A percentile compares a stretch with the other conserved stretches of the same genome.
Evolutionary conservation across 1,140 invertebrate species (phyloP).

Genomic region (Eupristina koningsbergeri): DNA sequence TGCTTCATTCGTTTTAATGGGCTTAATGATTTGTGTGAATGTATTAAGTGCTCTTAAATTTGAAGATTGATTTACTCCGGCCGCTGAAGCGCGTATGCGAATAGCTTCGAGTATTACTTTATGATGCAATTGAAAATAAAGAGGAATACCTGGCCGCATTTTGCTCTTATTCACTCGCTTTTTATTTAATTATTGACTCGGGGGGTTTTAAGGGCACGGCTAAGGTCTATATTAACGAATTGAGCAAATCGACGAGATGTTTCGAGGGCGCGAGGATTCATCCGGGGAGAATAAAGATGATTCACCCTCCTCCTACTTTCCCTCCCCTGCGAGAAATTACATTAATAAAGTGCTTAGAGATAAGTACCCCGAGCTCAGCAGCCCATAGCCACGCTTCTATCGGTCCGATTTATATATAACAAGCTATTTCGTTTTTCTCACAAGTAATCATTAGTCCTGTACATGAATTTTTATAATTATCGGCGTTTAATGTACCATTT

Average conservation of each 20-base stretch:
- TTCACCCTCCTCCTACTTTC: no score
- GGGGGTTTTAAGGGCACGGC: neutral
- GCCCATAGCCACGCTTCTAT: no score
- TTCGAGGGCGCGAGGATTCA: no score
- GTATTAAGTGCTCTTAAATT: conserved; percentile 22
- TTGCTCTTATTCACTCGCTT: neutral
- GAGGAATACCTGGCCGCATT: neutral
- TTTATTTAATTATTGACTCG: neutral
- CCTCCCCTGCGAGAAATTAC: no score
- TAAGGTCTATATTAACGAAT: neutral
- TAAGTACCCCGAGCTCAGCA: no score
- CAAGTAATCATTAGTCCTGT: no score
- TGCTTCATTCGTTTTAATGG: neutral
- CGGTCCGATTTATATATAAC: no score
- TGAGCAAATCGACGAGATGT: neutral
- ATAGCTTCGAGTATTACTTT: neutral
- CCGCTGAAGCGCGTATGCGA: neutral
- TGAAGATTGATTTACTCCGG: conserved; percentile 17
- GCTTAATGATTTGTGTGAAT: conserved; percentile 9
- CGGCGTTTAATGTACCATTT: no score
- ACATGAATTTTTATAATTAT: no score
- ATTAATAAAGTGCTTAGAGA: no score
- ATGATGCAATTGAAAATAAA: neutral
- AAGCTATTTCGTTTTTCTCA: no score
- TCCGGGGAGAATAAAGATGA: no score